Base-by-base conservation (phyloP, 1,140 invertebrate species). In the Cephus cinctus region DNA sequence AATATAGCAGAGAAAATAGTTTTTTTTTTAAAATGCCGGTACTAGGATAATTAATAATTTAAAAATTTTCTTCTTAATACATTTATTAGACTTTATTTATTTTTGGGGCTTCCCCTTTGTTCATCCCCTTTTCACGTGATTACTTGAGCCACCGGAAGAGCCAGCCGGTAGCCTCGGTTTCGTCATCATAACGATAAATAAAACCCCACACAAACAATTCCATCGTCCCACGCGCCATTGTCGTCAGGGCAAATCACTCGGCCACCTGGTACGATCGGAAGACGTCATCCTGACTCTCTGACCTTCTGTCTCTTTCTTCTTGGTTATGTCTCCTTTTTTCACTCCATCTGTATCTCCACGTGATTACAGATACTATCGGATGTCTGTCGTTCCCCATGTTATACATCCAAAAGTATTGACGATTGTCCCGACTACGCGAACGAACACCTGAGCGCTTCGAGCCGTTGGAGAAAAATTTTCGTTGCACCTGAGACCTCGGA, bases 211-310 rank as follows among this genome's bases (percentile, higher is more conserved):
- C 57, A 57, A 57, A 61, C 47, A 54, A 60, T 55, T 61, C 41
- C 48, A n/a, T 9, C 56, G 50, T 43, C 66, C 64, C 58, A 69
- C 68, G 63, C 65, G 54, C 52, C 54, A 71, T 67, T 66, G 63
- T 69, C 52, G 46, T 57, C 58, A 51, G 52, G 47, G 60, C 64
- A 57, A 69, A 65, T 70, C 65, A 63, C 54, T 61, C 67, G 65
- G 54, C 64, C 67, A 70, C 66, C 67, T 69, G 66, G 66, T 31
- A 46, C 25, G 1, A n/a, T n/a, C n/a, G n/a, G n/a, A n/a, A n/a
- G n/a, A n/a, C n/a, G n/a, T n/a, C n/a, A n/a, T n/a, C n/a, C n/a
- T n/a, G n/a, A n/a, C n/a, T n/a, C n/a, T n/a, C 9, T 14, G 34
- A 18, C 34, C 11, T 30, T 4, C 11, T 30, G 27, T 9, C 27